Conservation (phyloP, 1,140 invertebrate species). For the Limonius californicus region DNA sequence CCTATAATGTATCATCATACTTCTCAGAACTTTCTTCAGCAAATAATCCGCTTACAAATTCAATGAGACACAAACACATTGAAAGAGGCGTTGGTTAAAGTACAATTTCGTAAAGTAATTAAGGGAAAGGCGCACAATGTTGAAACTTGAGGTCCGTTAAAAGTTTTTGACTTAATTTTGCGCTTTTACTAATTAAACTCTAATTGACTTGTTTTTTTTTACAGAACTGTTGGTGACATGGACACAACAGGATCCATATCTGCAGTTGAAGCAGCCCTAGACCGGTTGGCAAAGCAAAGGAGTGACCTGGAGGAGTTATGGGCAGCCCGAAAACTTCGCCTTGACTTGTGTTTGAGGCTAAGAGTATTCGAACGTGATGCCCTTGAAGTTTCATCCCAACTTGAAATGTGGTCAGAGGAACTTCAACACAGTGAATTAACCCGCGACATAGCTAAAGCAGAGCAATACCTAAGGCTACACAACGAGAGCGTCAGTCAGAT, state of each 20-base stretch:
- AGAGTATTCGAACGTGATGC: conserved; percentile 93
- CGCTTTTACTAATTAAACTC: too few relatives aligned
- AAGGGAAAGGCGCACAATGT: too few relatives aligned
- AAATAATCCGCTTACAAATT: too few relatives aligned
- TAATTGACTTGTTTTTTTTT: too few relatives aligned
- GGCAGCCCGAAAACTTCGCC: conserved; percentile 80
- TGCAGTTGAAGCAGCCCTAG: conserved; percentile 83
- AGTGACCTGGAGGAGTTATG: conserved; percentile 90
- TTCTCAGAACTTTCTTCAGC: too few relatives aligned
- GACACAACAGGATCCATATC: conserved; percentile 66
- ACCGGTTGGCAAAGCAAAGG: conserved; percentile 79
- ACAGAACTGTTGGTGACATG: conserved; percentile 59
- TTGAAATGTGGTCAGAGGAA: conserved; percentile 93
- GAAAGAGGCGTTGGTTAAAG: too few relatives aligned
- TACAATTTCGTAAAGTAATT: too few relatives aligned
- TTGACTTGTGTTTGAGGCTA: conserved; percentile 88
- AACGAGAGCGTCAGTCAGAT: conserved; percentile 91
- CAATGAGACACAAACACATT: too few relatives aligned
- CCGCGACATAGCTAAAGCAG: conserved; percentile 75
- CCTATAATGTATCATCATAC: too few relatives aligned
- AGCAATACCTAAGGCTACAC: conserved; percentile 77
- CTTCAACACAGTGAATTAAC: conserved; percentile 77
- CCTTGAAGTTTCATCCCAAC: conserved; percentile 83
- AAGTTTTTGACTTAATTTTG: too few relatives aligned
- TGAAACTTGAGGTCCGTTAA: too few relatives aligned